phyloP scores from a whole-genome alignment of 1,140 invertebrate genomes.

The Bombus superbus region DNA sequence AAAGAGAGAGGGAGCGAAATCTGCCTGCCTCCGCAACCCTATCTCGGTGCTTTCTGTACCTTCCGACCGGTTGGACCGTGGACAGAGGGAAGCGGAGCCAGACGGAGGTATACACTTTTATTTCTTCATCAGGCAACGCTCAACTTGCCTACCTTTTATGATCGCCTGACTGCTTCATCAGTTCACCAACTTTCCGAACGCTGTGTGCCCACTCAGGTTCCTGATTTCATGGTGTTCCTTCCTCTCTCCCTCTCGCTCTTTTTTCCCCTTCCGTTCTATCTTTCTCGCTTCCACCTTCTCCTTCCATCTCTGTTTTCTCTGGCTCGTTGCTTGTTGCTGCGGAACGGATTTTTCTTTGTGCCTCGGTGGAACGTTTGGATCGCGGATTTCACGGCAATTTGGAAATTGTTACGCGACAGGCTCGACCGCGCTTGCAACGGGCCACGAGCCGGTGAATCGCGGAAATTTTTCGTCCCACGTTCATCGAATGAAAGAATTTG shows the following conservation, averaged over 20 bases:
- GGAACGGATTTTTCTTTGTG: conserved; percentile 40
- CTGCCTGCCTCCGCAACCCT: conserved; percentile 55
- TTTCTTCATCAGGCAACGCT: conserved; percentile 71
- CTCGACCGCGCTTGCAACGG: not conserved
- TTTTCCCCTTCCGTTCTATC: not conserved
- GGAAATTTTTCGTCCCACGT: not conserved
- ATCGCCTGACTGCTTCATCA: conserved; percentile 74
- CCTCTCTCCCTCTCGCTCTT: not conserved
- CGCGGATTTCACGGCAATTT: conserved; percentile 37
- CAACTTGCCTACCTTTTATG: conserved; percentile 71
- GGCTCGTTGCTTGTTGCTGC: conserved; percentile 6
- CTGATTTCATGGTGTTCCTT: conserved; percentile 7
- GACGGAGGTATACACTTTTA: conserved; percentile 69
- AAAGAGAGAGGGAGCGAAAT: conserved; percentile 58
- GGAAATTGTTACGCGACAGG: conserved; percentile 8
- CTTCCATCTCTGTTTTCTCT: conserved; percentile 3
- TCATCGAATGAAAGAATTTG: conserved; percentile 1
- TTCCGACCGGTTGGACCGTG: conserved; percentile 56
- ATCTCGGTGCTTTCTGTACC: conserved; percentile 59
- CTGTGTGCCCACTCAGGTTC: conserved; percentile 13
- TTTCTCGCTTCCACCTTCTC: not conserved
- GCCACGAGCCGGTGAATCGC: not conserved
- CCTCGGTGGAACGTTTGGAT: not conserved
- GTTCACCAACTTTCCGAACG: conserved; percentile 63
- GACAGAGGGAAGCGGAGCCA: conserved; percentile 43